Conservation (phyloP, 2,888 invertebrate genomes). For the Chrysolina americana region DNA sequence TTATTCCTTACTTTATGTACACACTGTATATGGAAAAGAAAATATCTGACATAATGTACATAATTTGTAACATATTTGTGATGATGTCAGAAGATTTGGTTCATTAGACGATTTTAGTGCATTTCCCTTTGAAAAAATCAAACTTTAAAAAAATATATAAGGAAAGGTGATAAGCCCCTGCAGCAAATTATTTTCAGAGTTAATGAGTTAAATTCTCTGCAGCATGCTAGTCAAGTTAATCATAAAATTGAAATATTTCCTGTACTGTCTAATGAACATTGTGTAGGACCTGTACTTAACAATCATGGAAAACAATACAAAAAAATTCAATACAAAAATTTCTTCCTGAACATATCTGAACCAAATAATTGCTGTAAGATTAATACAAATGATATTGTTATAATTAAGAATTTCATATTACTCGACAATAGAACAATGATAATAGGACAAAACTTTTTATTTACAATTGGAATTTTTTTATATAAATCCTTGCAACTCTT, state of each 20-base stretch:
- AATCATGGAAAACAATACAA: not conserved
- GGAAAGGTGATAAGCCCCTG: conserved; percentile 14
- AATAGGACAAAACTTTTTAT: too few species aligned
- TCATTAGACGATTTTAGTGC: conserved; percentile 18
- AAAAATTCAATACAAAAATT: conserved; percentile 7
- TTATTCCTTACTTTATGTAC: too few species aligned
- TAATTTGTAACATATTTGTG: conserved; percentile 25
- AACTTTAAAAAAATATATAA: conserved; percentile 18
- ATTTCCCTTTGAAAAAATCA: too few species aligned
- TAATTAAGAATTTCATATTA: conserved; percentile 9
- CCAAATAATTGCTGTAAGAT: conserved; percentile 17
- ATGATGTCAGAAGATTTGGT: conserved; percentile 28
- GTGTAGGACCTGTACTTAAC: too few species aligned
- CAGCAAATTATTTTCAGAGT: conserved; percentile 11
- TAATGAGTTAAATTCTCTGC: conserved; percentile 7
- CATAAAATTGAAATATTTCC: too few species aligned
- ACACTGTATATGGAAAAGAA: not conserved
- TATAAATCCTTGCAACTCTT: too few species aligned
- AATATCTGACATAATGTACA: conserved; percentile 1
- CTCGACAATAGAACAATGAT: too few species aligned
- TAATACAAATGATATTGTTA: conserved; percentile 8
- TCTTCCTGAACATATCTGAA: conserved; percentile 7
- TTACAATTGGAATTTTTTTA: too few species aligned
- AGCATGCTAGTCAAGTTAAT: not conserved
- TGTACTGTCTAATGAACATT: too few species aligned